Percentiles rank a stretch among this genome's conserved stretches.
Conservation (phyloP, 1,140 invertebrate species). For the Dysdera silvatica region DNA sequence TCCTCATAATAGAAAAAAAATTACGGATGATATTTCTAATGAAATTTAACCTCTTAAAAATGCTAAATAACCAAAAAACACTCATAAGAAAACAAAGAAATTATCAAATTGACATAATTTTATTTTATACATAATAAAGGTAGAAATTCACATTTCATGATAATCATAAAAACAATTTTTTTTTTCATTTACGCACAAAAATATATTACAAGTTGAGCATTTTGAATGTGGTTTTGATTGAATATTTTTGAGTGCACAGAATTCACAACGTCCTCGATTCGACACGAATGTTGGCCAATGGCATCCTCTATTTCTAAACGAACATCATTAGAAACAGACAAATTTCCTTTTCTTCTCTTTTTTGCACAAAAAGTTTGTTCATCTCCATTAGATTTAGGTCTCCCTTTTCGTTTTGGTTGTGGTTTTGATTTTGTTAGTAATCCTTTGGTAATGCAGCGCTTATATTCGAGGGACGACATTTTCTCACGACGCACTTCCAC, state of each 20-base stretch:
- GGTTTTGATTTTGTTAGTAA: conserved; percentile 10
- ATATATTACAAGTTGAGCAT: conserved; percentile 3
- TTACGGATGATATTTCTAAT: too few relatives aligned
- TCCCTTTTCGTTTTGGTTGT: conserved; percentile 5
- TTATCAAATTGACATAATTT: too few relatives aligned
- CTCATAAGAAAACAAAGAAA: too few relatives aligned
- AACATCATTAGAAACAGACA: conserved; percentile 18
- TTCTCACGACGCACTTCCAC: neutral
- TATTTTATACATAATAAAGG: too few relatives aligned
- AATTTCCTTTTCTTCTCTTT: conserved; percentile 15
- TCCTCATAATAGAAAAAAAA: too few relatives aligned
- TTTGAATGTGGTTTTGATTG: conserved; percentile 5
- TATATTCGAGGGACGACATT: conserved; percentile 6
- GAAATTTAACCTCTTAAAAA: too few relatives aligned
- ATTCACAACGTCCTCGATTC: conserved; percentile 20
- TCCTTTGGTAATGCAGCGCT: conserved; percentile 2
- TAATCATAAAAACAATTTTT: conserved; percentile 17
- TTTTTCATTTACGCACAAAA: conserved; percentile 19
- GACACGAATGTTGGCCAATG: conserved; percentile 15
- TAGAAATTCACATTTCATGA: too few relatives aligned
- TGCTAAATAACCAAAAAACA: too few relatives aligned
- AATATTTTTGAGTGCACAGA: conserved; percentile 15
- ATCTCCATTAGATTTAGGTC: conserved; percentile 12
- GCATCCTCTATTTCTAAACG: conserved; percentile 7
- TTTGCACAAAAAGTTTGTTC: conserved; percentile 6